Conservation (phyloP, 30 jellyfish, hydroid and myxozoan genomes). For the Nemopilema nomurai region DNA sequence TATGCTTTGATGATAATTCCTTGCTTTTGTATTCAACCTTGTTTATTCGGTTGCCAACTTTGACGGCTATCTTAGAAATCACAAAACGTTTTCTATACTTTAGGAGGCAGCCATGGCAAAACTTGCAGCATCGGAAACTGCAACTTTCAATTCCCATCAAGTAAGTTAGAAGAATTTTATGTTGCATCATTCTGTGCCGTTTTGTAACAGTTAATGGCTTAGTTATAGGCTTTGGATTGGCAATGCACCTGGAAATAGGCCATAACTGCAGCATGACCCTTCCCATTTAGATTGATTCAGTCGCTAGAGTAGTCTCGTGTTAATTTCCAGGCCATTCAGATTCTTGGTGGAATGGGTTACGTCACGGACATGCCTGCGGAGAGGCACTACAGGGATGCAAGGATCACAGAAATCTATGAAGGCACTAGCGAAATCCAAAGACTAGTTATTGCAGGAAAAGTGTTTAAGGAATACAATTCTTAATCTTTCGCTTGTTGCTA, state of each 20-base stretch:
- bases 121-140: slow-evolving; percentile 86
- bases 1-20: background rate
- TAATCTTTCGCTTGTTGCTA: background rate
- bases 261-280: background rate
- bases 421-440: slow-evolving; percentile 91
- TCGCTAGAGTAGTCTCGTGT: background rate
- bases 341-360: slow-evolving; percentile 91
- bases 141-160: slow-evolving; percentile 75
- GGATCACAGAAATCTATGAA: slow-evolving; percentile 84
- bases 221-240: too few relatives aligned
- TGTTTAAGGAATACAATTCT: slow-evolving; percentile 53
- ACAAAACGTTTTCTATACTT: background rate
- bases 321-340: slow-evolving; percentile 65
- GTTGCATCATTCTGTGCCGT: too few relatives aligned
- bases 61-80: too few relatives aligned
- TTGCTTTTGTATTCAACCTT: background rate
- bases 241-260: too few relatives aligned
- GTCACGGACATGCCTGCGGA: slow-evolving; percentile 92
- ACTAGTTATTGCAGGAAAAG: slow-evolving; percentile 79
- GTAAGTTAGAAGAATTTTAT: slow-evolving; percentile 7
- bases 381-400: slow-evolving; percentile 86
- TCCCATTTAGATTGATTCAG: background rate
- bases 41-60: too few relatives aligned
- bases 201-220: too few relatives aligned
- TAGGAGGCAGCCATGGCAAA: slow-evolving; percentile 86